Percentiles rank a stretch among this genome's conserved stretches.
Evolutionary conservation across 1,140 invertebrate genomes (phyloP).

Genomic region (Zaprionus lachaisei): DNA sequence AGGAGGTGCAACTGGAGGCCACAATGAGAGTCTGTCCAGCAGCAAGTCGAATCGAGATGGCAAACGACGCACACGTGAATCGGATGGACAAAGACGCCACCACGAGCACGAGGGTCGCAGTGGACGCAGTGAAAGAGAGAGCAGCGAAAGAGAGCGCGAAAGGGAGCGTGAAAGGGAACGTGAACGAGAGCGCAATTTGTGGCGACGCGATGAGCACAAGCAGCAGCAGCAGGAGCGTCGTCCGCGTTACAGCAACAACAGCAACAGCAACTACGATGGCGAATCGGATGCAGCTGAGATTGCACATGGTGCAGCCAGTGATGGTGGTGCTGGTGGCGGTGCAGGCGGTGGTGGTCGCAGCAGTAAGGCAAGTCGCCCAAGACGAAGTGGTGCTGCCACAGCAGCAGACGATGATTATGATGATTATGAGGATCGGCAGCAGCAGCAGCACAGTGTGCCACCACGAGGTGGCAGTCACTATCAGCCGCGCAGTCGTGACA

Average conservation of each 20-base stretch:
- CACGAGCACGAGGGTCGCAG: conserved; percentile 37
- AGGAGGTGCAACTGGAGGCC: conserved; percentile 16
- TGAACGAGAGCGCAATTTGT: conserved; percentile 42
- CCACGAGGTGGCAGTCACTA: conserved; percentile 37
- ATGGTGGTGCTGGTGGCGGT: conserved; percentile 30
- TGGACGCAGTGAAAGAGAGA: conserved; percentile 35
- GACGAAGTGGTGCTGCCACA: conserved; percentile 42
- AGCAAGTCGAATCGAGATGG: conserved; percentile 45
- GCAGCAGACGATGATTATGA: conserved; percentile 63
- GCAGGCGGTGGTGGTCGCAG: conserved; percentile 45
- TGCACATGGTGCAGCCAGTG: conserved; percentile 37
- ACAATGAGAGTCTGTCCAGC: conserved; percentile 35
- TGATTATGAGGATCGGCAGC: conserved; percentile 40
- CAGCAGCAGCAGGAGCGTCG: conserved; percentile 20
- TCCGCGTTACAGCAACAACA: conserved; percentile 61
- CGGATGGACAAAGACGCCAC: conserved; percentile 24
- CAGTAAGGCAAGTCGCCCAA: conserved; percentile 59
- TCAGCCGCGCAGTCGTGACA: conserved; percentile 47
- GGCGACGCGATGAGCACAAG: conserved; percentile 52
- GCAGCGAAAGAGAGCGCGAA: conserved; percentile 43
- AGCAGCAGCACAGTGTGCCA: conserved; percentile 7
- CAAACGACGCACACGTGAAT: conserved; percentile 52
- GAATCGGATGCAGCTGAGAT: conserved; percentile 63
- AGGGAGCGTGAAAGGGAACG: conserved; percentile 38
- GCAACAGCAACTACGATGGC: conserved; percentile 64